Conservation (phyloP, 2,113 vertebrate genomes). For the Ochotona princeps region DNA sequence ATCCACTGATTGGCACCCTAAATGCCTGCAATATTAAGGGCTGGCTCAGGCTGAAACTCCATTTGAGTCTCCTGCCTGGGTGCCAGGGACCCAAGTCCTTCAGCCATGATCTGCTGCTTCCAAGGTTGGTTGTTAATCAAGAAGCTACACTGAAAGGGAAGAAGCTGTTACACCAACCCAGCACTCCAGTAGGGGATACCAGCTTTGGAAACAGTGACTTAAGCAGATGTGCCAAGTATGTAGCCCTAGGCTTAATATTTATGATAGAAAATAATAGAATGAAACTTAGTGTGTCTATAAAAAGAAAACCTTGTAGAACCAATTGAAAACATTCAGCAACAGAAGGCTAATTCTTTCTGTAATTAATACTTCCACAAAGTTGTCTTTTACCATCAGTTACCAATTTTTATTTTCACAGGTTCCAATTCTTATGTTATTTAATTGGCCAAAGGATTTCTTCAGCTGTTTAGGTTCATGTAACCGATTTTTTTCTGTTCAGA, state of each 20-base stretch:
- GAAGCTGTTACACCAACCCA: no score
- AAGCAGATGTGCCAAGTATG: no score
- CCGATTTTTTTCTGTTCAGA: constrained; percentile 47
- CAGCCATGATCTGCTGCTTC: no score
- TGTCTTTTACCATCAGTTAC: neutral
- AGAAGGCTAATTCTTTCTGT: constrained; percentile 8
- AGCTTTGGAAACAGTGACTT: no score
- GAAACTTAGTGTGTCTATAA: neutral
- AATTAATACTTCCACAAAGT: neutral
- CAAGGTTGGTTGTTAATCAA: no score
- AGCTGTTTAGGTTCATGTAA: neutral
- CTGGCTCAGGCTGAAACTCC: no score
- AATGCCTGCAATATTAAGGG: no score
- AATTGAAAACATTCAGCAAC: neutral
- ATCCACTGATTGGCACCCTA: no score
- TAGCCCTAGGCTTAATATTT: neutral
- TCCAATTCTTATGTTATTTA: neutral
- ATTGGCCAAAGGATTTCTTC: neutral
- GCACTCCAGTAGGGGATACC: no score
- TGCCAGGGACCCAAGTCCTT: no score
- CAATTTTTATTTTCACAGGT: constrained; percentile 32
- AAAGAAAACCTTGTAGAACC: neutral
- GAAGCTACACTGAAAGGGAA: no score
- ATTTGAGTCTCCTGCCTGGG: no score
- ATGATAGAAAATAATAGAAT: neutral